These are phyloP conservation scores for Perca fluviatilis DNA, from an alignment of 2,113 vertebrate genomes.

Conservation along the genomic window DNA sequence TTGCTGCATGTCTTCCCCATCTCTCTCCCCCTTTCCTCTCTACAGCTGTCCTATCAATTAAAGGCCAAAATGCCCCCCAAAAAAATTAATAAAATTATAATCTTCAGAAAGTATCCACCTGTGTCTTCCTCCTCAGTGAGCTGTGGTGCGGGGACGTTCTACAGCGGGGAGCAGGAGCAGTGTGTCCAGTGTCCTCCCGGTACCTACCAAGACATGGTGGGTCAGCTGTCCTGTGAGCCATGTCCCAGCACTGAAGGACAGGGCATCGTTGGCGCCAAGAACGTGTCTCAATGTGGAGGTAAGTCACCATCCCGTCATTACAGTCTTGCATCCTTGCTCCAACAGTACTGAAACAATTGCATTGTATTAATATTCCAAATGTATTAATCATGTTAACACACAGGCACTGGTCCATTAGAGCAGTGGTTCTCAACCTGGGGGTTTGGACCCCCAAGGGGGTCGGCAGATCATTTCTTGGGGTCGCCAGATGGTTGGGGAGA, in stretches of 20 bases:
- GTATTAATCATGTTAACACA: background rate
- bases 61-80: no score
- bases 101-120: constrained; percentile 17
- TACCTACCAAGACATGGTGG: constrained; percentile 92
- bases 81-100: no score
- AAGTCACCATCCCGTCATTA: background rate
- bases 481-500: no score
- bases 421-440: no score
- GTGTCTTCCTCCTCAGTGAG: constrained; percentile 82
- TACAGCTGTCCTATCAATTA: no score
- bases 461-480: no score
- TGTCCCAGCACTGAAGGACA: constrained; percentile 91
- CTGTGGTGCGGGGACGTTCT: constrained; percentile 91
- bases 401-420: background rate
- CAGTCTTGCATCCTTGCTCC: background rate
- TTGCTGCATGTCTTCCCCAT: no score
- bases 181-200: constrained; percentile 89
- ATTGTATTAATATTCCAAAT: background rate
- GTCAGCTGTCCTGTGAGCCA: constrained; percentile 93
- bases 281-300: constrained; percentile 96
- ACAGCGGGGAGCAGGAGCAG: constrained; percentile 90
- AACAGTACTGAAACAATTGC: background rate
- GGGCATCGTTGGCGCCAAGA: constrained; percentile 88
- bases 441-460: no score
- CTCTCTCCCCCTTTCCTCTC: no score